Evolutionary conservation across 2,888 invertebrate species (phyloP), one percentile per base, ranked within the genome.

Genomic region (Xanthia icteritia): DNA sequence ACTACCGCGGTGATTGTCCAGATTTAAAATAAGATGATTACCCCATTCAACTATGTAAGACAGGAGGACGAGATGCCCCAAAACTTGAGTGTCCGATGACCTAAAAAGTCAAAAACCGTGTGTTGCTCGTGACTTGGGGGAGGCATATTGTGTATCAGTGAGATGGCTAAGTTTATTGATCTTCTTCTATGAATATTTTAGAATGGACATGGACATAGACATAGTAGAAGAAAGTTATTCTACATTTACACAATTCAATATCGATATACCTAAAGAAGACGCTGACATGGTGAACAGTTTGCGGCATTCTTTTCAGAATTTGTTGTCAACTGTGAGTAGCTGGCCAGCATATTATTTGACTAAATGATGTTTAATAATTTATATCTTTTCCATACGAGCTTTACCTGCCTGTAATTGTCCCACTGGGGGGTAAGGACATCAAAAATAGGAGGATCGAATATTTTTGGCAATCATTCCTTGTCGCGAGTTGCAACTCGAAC

Each of bases 161-260:
- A 64, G 5, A 2, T 48, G 13, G 20, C n/a, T 54, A 6, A n/a
- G 17, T 39, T 51, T 15, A 45, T 76, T 75, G 2, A 45, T 11
- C 0, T 27, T 56, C 5, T 36, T 56, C 1, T 54, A 45, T 15
- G 20, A 31, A 56, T 48, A 39, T 60, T 61, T 54, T 63, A 96
- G 97, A 84, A 98, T 98, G 97, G 99, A 99, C 86, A 97, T 98
- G 97, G 97, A 97, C 85, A 92, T 98, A 61, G 97, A 97, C 84
- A 95, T 98, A 8, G 98, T 99, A 90, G 98, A 98, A 94, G 98
- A 98, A 91, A 98, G 98, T 0, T 99, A 98, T 91, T 96, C 96
- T 0, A 97, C 98, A 36, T 97, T 98, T 91, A 93, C 95, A 27
- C 97, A 97, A 85, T 98, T 97, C 89, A 95, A 97, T 75, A 97